These are phyloP conservation scores for Caenorhabditis elegans DNA, from an alignment of 1,140 invertebrate species.

Conservation along the genomic window DNA sequence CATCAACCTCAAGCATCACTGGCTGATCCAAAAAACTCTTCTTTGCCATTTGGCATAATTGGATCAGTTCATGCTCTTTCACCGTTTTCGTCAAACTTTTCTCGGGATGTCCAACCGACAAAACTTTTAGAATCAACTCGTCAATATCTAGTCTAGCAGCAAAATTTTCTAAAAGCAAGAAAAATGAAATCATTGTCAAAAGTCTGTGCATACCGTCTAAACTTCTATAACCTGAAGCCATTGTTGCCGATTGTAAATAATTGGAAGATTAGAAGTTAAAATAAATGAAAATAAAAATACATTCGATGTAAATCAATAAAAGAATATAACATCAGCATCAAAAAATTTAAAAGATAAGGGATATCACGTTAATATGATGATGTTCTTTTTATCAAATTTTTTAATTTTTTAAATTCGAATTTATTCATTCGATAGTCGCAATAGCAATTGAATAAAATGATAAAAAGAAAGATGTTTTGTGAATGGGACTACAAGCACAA, in stretches of 20 bases:
- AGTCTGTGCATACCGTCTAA: neutral
- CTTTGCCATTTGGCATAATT: neutral
- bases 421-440: too few species aligned
- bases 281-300: neutral
- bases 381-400: too few species aligned
- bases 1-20: neutral
- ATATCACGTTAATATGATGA: too few species aligned
- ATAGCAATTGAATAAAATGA: too few species aligned
- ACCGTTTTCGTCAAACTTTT: neutral
- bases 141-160: neutral
- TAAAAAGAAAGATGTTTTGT: too few species aligned
- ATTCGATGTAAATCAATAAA: neutral
- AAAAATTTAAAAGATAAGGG: too few species aligned
- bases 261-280: neutral
- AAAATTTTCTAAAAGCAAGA: neutral
- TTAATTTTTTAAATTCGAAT: too few species aligned
- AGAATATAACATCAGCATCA: neutral
- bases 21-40: neutral
- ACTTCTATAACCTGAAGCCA: slow-evolving; percentile 16
- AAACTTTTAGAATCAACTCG: neutral
- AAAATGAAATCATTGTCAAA: neutral
- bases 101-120: neutral
- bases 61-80: neutral
- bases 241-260: neutral
- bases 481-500: too few species aligned